phyloP scores from a whole-genome alignment of 2,888 invertebrate species.

The Thalpophila matura region DNA sequence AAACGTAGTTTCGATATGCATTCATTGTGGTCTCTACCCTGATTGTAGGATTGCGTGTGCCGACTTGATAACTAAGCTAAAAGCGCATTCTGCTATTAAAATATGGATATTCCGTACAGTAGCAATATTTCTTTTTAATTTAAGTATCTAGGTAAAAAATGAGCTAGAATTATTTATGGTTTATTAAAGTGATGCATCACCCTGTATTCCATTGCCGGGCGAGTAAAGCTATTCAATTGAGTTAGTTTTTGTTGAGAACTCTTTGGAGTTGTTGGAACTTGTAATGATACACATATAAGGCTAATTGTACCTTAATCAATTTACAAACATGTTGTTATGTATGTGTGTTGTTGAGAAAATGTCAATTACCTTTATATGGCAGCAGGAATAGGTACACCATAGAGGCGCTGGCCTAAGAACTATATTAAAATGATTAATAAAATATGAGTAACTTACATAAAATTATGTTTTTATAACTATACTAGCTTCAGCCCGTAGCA shows the following conservation, averaged over 20 bases:
- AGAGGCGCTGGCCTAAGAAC: background rate
- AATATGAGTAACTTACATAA: too few relatives aligned
- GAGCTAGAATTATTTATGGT: constrained; percentile 48
- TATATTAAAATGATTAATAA: background rate
- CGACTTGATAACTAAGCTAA: constrained; percentile 82
- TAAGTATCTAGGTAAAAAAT: constrained; percentile 48
- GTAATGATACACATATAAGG: constrained; percentile 9
- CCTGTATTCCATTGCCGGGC: constrained; percentile 36
- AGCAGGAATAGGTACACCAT: constrained; percentile 16
- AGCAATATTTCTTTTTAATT: constrained; percentile 55
- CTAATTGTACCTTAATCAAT: constrained; percentile 14
- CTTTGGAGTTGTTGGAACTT: constrained; percentile 23
- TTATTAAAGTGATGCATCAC: constrained; percentile 55
- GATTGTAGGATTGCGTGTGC: constrained; percentile 86
- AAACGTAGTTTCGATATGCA: constrained; percentile 84
- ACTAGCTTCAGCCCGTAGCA: too few relatives aligned
- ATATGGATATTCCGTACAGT: constrained; percentile 71
- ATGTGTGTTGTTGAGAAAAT: constrained; percentile 8
- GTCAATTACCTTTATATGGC: constrained; percentile 6
- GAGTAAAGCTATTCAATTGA: constrained; percentile 35
- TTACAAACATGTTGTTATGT: constrained; percentile 13
- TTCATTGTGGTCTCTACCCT: constrained; percentile 76
- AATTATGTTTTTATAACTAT: too few relatives aligned
- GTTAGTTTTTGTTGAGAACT: constrained; percentile 32
- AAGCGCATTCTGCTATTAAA: constrained; percentile 75